Conservation (phyloP, 2,888 invertebrate species). For the Protodeltote pygarga region DNA sequence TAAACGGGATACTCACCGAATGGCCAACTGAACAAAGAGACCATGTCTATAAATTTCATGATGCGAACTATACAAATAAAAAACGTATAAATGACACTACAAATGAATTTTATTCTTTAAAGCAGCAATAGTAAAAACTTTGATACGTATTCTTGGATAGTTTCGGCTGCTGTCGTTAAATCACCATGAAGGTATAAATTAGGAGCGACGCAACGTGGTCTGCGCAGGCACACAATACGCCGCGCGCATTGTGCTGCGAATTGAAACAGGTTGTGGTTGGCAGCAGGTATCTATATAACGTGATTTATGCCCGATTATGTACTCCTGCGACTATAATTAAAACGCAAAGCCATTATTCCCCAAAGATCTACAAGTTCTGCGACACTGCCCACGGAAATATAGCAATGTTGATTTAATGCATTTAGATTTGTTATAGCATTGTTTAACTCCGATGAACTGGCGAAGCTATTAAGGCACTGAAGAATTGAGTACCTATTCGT, state of each 20-base stretch:
- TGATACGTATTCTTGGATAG: slow-evolving; percentile 67
- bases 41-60: slow-evolving; percentile 77
- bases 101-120: slow-evolving; percentile 76
- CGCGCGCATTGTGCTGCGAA: slow-evolving; percentile 77
- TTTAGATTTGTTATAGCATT: slow-evolving; percentile 58
- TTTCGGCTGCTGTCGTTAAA: slow-evolving; percentile 73
- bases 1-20: slow-evolving; percentile 75
- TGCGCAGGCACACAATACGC: slow-evolving; percentile 70
- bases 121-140: slow-evolving; percentile 67
- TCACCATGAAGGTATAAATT: slow-evolving; percentile 85
- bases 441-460: slow-evolving; percentile 40
- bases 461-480: slow-evolving; percentile 17
- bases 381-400: slow-evolving; percentile 75
- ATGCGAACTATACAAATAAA: slow-evolving; percentile 61
- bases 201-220: slow-evolving; percentile 68
- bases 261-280: slow-evolving; percentile 85
- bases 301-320: slow-evolving; percentile 85
- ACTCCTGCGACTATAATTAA: slow-evolving; percentile 81
- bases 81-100: slow-evolving; percentile 69
- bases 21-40: slow-evolving; percentile 72
- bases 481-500: slow-evolving; percentile 26
- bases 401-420: slow-evolving; percentile 66
- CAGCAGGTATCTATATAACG: slow-evolving; percentile 82
- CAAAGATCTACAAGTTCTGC: slow-evolving; percentile 68
- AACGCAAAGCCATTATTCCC: slow-evolving; percentile 79